Base-by-base conservation (phyloP, 2,888 invertebrate species). In the Coremacera marginata region DNA sequence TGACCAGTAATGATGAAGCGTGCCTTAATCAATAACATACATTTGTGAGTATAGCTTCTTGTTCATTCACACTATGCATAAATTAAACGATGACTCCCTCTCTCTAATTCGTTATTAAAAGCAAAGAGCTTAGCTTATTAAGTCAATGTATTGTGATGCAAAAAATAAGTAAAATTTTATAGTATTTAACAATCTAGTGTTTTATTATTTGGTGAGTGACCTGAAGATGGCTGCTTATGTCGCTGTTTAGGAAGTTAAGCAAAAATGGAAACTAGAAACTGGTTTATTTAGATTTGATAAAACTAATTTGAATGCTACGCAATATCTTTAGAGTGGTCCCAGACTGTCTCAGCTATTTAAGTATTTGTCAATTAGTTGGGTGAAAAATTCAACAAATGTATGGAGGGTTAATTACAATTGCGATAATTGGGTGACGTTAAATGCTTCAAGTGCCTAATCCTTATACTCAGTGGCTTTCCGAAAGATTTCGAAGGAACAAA, bases 51-150 rank as follows among this genome's bases (percentile, higher is more conserved):
- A 3, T 37, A 7, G 4, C 8, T 44, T 44, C 0, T 44, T 44
- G 44, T 44, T 44, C 11, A 7, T 44, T 1, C 44, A 44, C 11
- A 44, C 44, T 14, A 44, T 14, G 14, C 3, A 44, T 44, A 44
- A 11, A 44, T 44, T 44, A 11, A 44, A 7, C 3, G 57, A 77
- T 27, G 65, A 57, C 77, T 72, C 77, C 72, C 72, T 57, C 77
- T 77, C 73, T 77, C 77, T 70, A 77, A 62, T 27, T 8, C 27
- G 5, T 27, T 25, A 22, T 27, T 5, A 7, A 60, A 60, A 60
- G 25, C 60, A 5, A n/a, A 27, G 60, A 22, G 44, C 44, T 44
- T 11, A 9, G 44, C 44, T 44, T 44, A 16, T 60, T 60, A 19
- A 60, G 16, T 60, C 60, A 60, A 60, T 60, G 25, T 25, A 27